Evolutionary conservation across 2,113 vertebrate genomes (phyloP).

Genomic region (Tympanuchus pallidicinctus): DNA sequence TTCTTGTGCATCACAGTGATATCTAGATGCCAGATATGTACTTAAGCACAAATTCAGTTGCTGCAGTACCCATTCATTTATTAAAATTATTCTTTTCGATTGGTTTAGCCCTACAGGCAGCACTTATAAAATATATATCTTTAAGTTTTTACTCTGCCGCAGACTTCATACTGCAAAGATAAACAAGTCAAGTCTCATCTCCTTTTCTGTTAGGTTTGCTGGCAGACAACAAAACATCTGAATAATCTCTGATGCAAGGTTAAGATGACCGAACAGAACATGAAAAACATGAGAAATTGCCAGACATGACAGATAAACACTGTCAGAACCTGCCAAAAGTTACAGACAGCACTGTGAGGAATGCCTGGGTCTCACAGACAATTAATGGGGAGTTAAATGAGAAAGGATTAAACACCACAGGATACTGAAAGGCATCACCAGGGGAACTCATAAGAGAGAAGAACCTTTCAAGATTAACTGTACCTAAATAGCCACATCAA

Average conservation of each 20-base stretch:
- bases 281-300: background rate
- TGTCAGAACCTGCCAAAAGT: background rate
- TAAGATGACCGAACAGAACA: background rate
- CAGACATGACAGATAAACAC: background rate
- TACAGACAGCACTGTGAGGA: background rate
- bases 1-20: background rate
- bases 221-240: background rate
- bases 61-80: background rate
- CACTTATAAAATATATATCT: background rate
- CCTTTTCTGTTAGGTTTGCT: background rate
- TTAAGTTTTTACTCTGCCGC: background rate
- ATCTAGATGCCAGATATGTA: background rate
- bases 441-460: background rate
- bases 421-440: background rate
- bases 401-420: background rate
- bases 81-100: background rate
- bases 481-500: background rate
- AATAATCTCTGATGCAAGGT: background rate
- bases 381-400: background rate
- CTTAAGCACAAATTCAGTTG: background rate
- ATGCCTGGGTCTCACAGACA: background rate
- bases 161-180: slow-evolving; percentile 2
- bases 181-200: slow-evolving; percentile 19
- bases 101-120: background rate
- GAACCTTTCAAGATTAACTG: background rate